Conservation (phyloP, 2,888 invertebrate species). For the Caenorhabditis becei region DNA sequence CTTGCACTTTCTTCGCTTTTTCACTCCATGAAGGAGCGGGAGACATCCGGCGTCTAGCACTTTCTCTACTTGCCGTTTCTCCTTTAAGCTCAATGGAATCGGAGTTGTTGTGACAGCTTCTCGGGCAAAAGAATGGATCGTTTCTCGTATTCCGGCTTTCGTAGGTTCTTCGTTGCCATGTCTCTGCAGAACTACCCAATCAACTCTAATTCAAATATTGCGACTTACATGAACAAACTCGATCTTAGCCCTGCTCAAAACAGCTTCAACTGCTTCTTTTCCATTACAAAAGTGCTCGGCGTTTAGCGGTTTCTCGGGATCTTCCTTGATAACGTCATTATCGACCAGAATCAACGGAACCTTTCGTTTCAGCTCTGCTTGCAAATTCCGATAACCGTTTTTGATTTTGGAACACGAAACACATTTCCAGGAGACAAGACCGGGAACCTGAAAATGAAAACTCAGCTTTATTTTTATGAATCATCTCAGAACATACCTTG, state of each 20-base stretch:
- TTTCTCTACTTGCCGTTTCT: slow-evolving; percentile 27
- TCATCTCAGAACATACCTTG: slow-evolving; percentile 28
- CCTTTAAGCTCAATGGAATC: slow-evolving; percentile 26
- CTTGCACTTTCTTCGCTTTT: slow-evolving; percentile 23
- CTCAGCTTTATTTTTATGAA: not conserved
- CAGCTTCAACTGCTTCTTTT: slow-evolving; percentile 45
- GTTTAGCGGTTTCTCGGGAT: slow-evolving; percentile 57
- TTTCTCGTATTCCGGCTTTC: slow-evolving; percentile 15
- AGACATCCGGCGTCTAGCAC: slow-evolving; percentile 40
- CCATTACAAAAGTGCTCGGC: slow-evolving; percentile 60
- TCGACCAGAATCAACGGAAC: slow-evolving; percentile 55
- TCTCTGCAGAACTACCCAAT: not conserved
- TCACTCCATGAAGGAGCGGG: slow-evolving; percentile 32
- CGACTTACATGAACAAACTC: slow-evolving; percentile 47
- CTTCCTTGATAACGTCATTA: slow-evolving; percentile 61
- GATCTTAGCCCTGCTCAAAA: slow-evolving; percentile 43
- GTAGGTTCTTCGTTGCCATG: slow-evolving; percentile 30
- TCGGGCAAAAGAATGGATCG: slow-evolving; percentile 38
- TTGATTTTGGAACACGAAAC: slow-evolving; percentile 40
- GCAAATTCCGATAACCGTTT: slow-evolving; percentile 48
- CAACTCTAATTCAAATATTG: not conserved
- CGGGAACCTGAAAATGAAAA: slow-evolving; percentile 41
- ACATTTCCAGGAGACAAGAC: slow-evolving; percentile 62
- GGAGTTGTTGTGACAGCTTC: slow-evolving; percentile 34
- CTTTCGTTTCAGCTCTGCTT: slow-evolving; percentile 39